These are phyloP conservation scores for Orchesellides sinensis DNA, from an alignment of 2,888 invertebrate genomes.

Conservation along the genomic window DNA sequence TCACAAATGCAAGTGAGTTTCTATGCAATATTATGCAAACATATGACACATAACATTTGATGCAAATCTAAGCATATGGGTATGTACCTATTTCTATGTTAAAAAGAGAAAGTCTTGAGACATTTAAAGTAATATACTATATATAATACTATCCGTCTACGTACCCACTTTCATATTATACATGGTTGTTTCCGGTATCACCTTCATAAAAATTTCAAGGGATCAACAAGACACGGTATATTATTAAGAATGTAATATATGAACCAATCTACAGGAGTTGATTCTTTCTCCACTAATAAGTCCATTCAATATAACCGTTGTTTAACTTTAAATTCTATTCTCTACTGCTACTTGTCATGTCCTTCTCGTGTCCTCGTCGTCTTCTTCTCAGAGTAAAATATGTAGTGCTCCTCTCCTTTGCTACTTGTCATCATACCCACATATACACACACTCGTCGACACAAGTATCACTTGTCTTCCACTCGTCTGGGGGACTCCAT, in stretches of 20 bases:
- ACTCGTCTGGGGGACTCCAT: constrained; percentile 66
- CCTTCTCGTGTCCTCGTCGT: constrained; percentile 9
- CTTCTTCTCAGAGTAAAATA: constrained; percentile 1
- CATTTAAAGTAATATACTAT: no score
- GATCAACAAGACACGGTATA: not conserved
- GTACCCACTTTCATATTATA: no score
- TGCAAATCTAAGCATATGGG: not conserved
- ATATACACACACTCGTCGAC: constrained; percentile 57
- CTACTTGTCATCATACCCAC: constrained; percentile 27
- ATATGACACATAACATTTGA: no score
- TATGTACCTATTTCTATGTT: no score
- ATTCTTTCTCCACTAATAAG: constrained; percentile 12
- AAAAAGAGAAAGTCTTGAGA: no score
- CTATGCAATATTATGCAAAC: not conserved
- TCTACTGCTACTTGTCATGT: constrained; percentile 15
- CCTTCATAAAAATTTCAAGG: not conserved
- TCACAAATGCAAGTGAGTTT: not conserved
- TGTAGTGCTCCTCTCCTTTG: not conserved
- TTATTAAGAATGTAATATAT: not conserved
- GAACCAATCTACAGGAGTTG: not conserved
- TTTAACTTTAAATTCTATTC: constrained; percentile 10
- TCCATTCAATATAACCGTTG: not conserved
- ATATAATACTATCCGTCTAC: no score
- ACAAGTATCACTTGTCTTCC: constrained; percentile 67
- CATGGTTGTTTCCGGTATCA: not conserved